These are phyloP conservation scores for Saccopteryx leptura DNA, from an alignment of 2,113 vertebrate genomes.

Conservation along the genomic window DNA sequence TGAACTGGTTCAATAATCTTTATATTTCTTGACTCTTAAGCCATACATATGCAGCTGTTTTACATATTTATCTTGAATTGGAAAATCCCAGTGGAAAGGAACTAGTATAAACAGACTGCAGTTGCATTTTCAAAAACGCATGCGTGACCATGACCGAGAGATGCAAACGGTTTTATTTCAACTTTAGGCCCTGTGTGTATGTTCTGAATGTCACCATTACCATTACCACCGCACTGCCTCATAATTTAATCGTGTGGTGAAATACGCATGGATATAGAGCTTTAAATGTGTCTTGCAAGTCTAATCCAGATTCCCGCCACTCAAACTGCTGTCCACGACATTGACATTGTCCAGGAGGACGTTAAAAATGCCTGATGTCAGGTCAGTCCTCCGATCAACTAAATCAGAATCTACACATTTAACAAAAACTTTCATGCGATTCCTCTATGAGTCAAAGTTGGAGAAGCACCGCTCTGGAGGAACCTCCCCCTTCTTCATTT, in stretches of 20 bases:
- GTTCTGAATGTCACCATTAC: conserved; percentile 60
- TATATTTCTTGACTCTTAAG: background rate
- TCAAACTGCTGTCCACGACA: background rate
- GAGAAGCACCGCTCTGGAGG: background rate
- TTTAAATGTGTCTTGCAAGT: conserved; percentile 60
- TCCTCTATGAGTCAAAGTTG: background rate
- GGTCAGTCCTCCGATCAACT: background rate
- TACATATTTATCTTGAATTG: background rate
- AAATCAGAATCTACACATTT: background rate
- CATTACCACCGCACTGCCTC: conserved; percentile 51
- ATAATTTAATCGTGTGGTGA: conserved; percentile 65
- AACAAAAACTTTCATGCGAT: background rate
- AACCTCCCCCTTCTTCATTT: background rate
- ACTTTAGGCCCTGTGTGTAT: conserved; percentile 31
- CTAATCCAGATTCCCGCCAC: background rate
- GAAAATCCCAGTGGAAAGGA: background rate
- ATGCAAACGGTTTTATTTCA: conserved; percentile 33
- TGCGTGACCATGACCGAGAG: background rate
- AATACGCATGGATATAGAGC: conserved; percentile 64
- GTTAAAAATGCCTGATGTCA: background rate
- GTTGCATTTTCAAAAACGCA: background rate
- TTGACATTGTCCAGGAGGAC: too few relatives aligned
- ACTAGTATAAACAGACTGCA: background rate
- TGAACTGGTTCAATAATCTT: background rate
- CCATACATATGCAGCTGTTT: background rate